Base-by-base conservation (phyloP, 2,113 vertebrate species). In the Gracilinanus agilis region DNA sequence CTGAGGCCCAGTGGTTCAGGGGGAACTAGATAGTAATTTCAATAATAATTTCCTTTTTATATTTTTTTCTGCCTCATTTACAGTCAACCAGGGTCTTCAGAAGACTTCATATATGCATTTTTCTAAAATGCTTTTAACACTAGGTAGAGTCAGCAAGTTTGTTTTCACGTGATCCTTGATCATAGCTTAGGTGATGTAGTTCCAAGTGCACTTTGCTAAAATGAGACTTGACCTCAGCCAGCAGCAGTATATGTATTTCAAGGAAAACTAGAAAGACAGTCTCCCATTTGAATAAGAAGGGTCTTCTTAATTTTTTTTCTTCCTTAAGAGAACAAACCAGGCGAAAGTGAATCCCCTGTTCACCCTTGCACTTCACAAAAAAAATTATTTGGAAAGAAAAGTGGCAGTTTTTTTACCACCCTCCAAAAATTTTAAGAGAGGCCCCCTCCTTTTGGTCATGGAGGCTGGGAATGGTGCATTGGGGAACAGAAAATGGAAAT, bases 41-140 rank as follows among this genome's bases (percentile, higher is more conserved):
- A 19, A 91, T 90, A 90, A 34, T 75, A 89, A 83, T 53, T 96
- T 92, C 24, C 83, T 53, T 54, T 75, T 44, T 34, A n/a, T 91
- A 90, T 95, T 94, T 44, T 34, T 29, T 75, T 92, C 94, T 23
- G 54, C 90, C 88, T 94, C 67, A 19, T 49, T 55, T 55, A 27
- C 29, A 54, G 0, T 55, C 90, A 44, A 54, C 29, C 56, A 92
- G 91, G 89, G 54, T 75, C 90, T 90, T 55, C 89, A 24, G 49
- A 67, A 90, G 44, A 19, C 75, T 83, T 29, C 6, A 1, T 2
- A 89, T 1, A 61, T 2, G 10, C 4, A 7, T 88, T 89, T 95
- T 40, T 9, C 6, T 0, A 24, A 58, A 23, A 9, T 13, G 53
- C 44, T 13, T 23, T 27, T 27, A 40, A 25, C 44, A 29, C 6